These are phyloP conservation scores for Eulemur rufifrons DNA, from an alignment of 2,113 vertebrate genomes.

Conservation along the genomic window DNA sequence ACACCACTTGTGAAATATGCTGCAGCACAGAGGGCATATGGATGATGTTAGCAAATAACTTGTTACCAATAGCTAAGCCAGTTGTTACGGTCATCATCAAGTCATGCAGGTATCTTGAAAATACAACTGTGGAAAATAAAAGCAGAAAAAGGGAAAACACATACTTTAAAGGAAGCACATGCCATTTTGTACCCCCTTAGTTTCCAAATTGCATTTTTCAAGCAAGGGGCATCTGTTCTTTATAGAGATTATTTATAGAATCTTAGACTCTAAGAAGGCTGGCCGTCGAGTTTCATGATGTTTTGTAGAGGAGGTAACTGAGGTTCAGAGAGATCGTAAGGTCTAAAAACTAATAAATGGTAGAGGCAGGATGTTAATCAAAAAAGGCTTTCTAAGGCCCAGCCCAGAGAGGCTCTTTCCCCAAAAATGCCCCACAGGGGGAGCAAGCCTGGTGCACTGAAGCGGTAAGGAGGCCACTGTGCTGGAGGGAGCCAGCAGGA, in stretches of 20 bases:
- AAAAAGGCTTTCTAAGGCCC: neutral
- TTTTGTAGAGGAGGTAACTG: neutral
- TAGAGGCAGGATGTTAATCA: neutral
- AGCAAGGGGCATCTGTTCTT: neutral
- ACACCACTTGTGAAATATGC: neutral
- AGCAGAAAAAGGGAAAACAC: neutral
- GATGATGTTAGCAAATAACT: neutral
- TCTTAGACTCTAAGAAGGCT: neutral
- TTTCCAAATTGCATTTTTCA: neutral
- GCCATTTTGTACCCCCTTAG: neutral
- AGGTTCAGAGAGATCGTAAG: neutral
- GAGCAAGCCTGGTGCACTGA: too few relatives aligned
- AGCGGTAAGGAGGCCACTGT: neutral
- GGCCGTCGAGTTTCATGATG: neutral
- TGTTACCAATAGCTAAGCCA: neutral
- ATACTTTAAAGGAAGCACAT: neutral
- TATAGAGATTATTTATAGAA: neutral
- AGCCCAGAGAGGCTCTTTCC: neutral
- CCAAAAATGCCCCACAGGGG: neutral
- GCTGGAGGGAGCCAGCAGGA: neutral
- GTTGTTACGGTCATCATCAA: neutral
- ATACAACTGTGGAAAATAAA: constrained; percentile 36
- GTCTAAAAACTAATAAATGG: neutral
- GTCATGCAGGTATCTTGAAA: neutral
- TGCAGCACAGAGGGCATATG: neutral